Percentiles rank a stretch among this genome's conserved stretches.
phyloP scores from a whole-genome alignment of 2,888 invertebrate species.

The Microdon myrmicae region DNA sequence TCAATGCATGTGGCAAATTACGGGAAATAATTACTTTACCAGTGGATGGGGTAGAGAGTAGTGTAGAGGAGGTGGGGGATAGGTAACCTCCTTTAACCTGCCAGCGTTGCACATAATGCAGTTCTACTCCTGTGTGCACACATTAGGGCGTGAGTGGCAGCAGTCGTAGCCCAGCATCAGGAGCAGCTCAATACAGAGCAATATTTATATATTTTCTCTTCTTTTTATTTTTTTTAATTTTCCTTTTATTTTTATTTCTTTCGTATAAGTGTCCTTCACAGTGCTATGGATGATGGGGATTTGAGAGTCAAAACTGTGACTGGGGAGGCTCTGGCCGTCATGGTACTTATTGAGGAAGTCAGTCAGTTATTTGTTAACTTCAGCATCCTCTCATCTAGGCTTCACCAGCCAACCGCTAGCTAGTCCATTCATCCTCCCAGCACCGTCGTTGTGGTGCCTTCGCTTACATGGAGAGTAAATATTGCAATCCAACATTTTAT shows the following conservation, averaged over 20 bases:
- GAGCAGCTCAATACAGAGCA: slow-evolving; percentile 23
- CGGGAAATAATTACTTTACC: slow-evolving; percentile 55
- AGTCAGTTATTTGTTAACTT: slow-evolving; percentile 51
- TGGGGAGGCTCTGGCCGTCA: not conserved
- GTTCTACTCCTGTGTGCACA: not conserved
- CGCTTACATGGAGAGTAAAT: slow-evolving; percentile 43
- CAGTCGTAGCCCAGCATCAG: not conserved
- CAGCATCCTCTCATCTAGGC: slow-evolving; percentile 40
- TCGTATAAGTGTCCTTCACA: slow-evolving; percentile 11
- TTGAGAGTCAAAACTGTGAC: no score
- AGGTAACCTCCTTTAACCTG: slow-evolving; percentile 19
- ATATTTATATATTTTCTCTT: slow-evolving; percentile 14
- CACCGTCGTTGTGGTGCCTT: slow-evolving; percentile 9
- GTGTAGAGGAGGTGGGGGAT: not conserved
- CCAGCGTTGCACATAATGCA: slow-evolving; percentile 11
- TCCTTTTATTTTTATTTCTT: slow-evolving; percentile 21
- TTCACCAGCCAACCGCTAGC: slow-evolving; percentile 24
- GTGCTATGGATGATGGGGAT: slow-evolving; percentile 3
- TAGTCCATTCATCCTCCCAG: slow-evolving; percentile 12
- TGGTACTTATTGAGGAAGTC: slow-evolving; percentile 41
- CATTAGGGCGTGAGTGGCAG: not conserved
- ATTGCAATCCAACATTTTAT: slow-evolving; percentile 44
- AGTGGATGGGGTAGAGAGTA: slow-evolving; percentile 22
- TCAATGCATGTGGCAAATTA: slow-evolving; percentile 56
- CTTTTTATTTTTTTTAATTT: slow-evolving; percentile 13